Evolutionary conservation across 2,888 invertebrate species (phyloP).

Genomic region (Theodoxus fluviatilis): DNA sequence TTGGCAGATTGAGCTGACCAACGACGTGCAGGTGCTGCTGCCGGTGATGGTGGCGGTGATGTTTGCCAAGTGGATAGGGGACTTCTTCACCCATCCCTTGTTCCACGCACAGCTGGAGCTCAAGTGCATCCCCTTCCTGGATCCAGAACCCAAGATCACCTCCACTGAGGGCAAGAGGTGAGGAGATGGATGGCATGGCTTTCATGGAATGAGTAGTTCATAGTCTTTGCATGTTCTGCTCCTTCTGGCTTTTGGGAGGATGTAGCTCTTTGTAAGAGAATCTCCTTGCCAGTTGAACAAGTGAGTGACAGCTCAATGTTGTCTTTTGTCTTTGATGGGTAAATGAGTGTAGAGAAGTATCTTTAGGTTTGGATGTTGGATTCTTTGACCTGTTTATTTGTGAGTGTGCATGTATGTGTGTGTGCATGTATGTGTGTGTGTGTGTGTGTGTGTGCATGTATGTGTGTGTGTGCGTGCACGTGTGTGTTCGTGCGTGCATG

Average conservation of each 20-base stretch:
- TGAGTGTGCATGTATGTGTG: neutral
- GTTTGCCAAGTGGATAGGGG: conserved; percentile 67
- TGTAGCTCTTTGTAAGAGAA: too few relatives aligned
- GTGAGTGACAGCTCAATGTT: conserved; percentile 17
- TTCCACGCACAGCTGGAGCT: conserved; percentile 67
- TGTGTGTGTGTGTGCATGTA: conserved; percentile 21
- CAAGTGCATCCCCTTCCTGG: conserved; percentile 67
- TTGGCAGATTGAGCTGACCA: conserved; percentile 66
- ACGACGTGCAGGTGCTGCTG: conserved; percentile 67
- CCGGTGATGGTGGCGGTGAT: conserved; percentile 67
- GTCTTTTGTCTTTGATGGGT: neutral
- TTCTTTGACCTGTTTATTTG: neutral
- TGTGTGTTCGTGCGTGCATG: too few relatives aligned
- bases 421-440: neutral
- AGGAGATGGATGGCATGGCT: too few relatives aligned
- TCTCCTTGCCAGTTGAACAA: too few relatives aligned
- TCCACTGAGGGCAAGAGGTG: conserved; percentile 31
- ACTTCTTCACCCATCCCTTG: conserved; percentile 66
- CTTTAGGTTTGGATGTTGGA: neutral
- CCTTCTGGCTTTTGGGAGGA: too few relatives aligned
- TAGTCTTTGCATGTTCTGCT: too few relatives aligned
- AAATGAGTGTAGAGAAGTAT: neutral
- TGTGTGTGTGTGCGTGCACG: conserved; percentile 3
- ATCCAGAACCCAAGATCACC: conserved; percentile 59
- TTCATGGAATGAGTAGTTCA: too few relatives aligned